phyloP scores from a whole-genome alignment of 2,888 invertebrate genomes.

The Amblyjoppa fuscipennis region DNA sequence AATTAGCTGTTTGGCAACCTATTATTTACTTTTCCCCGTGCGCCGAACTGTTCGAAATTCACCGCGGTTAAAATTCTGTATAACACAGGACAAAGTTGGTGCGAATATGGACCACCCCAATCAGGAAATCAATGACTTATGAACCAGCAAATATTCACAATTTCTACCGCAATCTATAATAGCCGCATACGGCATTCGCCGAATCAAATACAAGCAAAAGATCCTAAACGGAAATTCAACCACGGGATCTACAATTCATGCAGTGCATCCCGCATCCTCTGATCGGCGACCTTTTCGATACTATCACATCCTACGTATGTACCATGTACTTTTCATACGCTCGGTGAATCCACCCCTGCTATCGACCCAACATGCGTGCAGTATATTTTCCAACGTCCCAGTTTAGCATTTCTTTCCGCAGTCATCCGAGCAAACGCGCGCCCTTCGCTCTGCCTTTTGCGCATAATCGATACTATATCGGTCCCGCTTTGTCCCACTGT shows the following conservation, averaged over 20 bases:
- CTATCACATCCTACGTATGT: not conserved
- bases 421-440: not conserved
- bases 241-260: not conserved
- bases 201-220: not conserved
- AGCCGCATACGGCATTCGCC: not conserved
- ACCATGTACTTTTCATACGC: not conserved
- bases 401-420: not conserved
- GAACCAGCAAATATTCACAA: no score
- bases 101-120: no score
- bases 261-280: not conserved
- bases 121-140: no score
- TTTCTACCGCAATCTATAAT: no score
- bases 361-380: not conserved
- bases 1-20: no score
- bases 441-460: conserved; percentile 1
- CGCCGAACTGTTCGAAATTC: no score
- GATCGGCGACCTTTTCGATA: not conserved
- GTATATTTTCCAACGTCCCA: not conserved
- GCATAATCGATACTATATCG: conserved; percentile 11
- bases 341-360: not conserved
- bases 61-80: no score
- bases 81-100: no score
- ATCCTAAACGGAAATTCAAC: not conserved
- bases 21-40: no score
- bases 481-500: no score